phyloP scores from a whole-genome alignment of 2,888 invertebrate genomes.

The Melangyna quadrimaculata region DNA sequence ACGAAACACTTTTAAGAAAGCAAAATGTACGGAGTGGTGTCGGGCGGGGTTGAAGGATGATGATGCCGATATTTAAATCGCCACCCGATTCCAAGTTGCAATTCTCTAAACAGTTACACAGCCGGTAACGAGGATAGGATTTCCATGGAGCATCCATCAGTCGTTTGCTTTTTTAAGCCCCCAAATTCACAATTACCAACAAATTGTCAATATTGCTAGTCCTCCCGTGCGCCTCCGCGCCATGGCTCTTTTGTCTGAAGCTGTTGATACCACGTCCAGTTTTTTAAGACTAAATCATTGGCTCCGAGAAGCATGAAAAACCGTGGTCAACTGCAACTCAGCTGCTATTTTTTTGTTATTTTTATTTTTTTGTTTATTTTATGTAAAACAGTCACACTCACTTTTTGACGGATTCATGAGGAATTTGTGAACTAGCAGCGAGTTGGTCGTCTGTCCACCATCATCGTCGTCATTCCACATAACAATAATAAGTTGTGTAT shows the following conservation, averaged over 20 bases:
- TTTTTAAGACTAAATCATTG: neutral
- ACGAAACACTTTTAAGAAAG: neutral
- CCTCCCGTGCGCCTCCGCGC: neutral
- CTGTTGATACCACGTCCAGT: neutral
- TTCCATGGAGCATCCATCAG: neutral
- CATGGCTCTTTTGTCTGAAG: neutral
- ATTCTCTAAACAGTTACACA: neutral
- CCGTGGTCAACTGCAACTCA: neutral
- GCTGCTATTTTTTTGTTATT: neutral
- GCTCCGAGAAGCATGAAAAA: neutral
- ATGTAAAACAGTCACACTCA: neutral
- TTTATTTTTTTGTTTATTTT: neutral
- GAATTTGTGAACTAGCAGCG: neutral
- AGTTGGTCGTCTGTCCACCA: neutral
- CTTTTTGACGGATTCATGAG: neutral
- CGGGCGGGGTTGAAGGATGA: neutral
- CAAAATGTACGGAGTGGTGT: neutral
- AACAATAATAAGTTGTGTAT: neutral
- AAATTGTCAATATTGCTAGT: neutral
- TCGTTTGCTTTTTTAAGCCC: neutral
- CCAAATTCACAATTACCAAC: neutral
- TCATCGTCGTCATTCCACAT: neutral
- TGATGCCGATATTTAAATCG: neutral
- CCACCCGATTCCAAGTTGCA: neutral
- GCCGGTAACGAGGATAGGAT: neutral